Conservation (phyloP, 2,888 invertebrate genomes). For the Nasonia oneida region DNA sequence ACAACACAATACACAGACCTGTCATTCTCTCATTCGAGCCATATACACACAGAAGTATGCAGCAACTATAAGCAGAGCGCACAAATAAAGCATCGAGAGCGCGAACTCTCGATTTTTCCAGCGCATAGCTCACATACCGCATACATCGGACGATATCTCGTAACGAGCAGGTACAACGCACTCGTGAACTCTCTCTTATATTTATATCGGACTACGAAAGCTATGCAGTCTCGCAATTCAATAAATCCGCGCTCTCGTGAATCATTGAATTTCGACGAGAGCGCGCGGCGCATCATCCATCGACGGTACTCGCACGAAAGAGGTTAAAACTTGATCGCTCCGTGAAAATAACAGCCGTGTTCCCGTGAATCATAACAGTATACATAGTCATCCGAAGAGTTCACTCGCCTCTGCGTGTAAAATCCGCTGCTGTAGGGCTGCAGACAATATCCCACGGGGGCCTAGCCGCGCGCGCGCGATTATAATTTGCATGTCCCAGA, state of each 20-base stretch:
- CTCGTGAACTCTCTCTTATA: too few relatives aligned
- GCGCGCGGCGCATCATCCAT: too few relatives aligned
- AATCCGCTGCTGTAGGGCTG: neutral
- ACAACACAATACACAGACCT: too few relatives aligned
- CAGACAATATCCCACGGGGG: conserved; percentile 28
- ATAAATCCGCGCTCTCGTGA: too few relatives aligned
- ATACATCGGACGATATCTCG: neutral
- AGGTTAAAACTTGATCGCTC: too few relatives aligned
- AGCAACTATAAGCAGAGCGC: neutral
- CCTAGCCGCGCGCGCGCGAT: neutral
- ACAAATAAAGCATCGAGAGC: neutral
- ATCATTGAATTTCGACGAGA: too few relatives aligned
- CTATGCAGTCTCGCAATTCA: too few relatives aligned
- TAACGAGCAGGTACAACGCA: too few relatives aligned
- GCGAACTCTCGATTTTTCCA: neutral
- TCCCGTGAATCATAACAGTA: conserved; percentile 47
- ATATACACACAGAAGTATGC: neutral
- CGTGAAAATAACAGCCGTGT: conserved; percentile 48
- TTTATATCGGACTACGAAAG: too few relatives aligned
- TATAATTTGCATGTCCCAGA: conserved; percentile 49
- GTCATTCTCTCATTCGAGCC: too few relatives aligned
- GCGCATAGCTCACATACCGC: neutral
- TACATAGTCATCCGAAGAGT: conserved; percentile 34
- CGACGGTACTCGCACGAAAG: too few relatives aligned
- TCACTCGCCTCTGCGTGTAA: conserved; percentile 38